These are phyloP conservation scores for Napeogenes inachia DNA, from an alignment of 2,888 invertebrate genomes.

Conservation along the genomic window DNA sequence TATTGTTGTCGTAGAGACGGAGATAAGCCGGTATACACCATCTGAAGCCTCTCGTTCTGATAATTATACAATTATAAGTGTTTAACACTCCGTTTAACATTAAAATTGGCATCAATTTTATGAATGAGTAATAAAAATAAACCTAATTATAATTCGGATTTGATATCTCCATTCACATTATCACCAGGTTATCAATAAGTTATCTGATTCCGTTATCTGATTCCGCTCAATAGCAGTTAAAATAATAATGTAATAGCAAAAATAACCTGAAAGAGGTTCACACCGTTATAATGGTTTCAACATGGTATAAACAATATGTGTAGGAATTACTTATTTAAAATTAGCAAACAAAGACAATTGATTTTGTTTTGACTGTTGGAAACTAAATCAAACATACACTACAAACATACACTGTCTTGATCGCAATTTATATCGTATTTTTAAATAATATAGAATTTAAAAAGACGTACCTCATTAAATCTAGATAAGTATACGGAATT, in stretches of 20 bases:
- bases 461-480: too few relatives aligned
- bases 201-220: too few relatives aligned
- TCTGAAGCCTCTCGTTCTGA: not conserved
- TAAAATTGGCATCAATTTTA: too few relatives aligned
- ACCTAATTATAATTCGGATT: too few relatives aligned
- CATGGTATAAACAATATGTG: slow-evolving; percentile 10
- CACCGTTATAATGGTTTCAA: slow-evolving; percentile 22
- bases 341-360: slow-evolving; percentile 28
- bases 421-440: too few relatives aligned
- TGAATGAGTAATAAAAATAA: too few relatives aligned
- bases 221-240: not conserved
- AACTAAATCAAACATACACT: not conserved
- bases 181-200: too few relatives aligned
- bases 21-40: slow-evolving; percentile 40
- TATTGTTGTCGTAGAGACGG: slow-evolving; percentile 65
- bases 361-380: slow-evolving; percentile 17
- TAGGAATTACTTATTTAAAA: slow-evolving; percentile 27
- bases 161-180: too few relatives aligned
- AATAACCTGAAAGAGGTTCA: slow-evolving; percentile 17
- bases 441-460: too few relatives aligned
- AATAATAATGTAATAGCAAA: slow-evolving; percentile 21
- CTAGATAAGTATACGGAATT: too few relatives aligned
- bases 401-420: not conserved
- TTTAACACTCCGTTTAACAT: too few relatives aligned
- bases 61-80: not conserved